Evolutionary conservation across 2,888 invertebrate genomes (phyloP), one percentile per base, ranked within the genome.

Genomic region (Vesta saturnalis): DNA sequence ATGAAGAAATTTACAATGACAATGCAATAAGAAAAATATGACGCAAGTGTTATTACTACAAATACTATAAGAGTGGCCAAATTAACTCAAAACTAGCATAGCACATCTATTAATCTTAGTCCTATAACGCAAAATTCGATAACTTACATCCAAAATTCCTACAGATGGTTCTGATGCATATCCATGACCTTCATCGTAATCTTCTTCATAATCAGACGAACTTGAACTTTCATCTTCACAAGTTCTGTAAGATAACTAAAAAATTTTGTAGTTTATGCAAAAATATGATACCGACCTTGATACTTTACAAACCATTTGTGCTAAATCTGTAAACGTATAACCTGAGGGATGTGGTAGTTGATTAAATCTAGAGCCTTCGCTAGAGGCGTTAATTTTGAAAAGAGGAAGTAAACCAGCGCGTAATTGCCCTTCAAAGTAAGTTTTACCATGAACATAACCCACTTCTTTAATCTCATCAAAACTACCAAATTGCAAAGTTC

Each of bases 401-500:
- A 87, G 84, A 1, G 91, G 89, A 62, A 92, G 80, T 23, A 91
- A 90, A n/a, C 95, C 95, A 0, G 92, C 92, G 75, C 92, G 90
- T 73, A 91, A 86, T 86, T 95, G 93, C 21, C 91, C 92, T 78
- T 94, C 94, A 81, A 96, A 96, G 84, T 94, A 94, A 1, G 90
- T 91, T 78, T 92, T 92, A 64, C 96, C 96, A 81, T 95, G 94
- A 67, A 92, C 88, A 84, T 94, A 96, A n/a, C 96, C 96, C 19
- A 96, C 95, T 75, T 96, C 96, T 80, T 94, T 92, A 75, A 99
- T 98, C 85, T 98, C 97, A 85, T 99, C 97, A 84, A 97, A 99
- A 81, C 93, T 94, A 0, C 95, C 94, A 85, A 99, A 99, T 81
- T 99, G 99, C 8, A 99, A 86, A 0, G 99, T 99, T 82, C 94